A percentile compares a stretch with the other conserved stretches of the same genome.
Evolutionary conservation across 2,797 vertebrate genomes (phyloP).

Genomic region (Chaenodraco wilsoni): DNA sequence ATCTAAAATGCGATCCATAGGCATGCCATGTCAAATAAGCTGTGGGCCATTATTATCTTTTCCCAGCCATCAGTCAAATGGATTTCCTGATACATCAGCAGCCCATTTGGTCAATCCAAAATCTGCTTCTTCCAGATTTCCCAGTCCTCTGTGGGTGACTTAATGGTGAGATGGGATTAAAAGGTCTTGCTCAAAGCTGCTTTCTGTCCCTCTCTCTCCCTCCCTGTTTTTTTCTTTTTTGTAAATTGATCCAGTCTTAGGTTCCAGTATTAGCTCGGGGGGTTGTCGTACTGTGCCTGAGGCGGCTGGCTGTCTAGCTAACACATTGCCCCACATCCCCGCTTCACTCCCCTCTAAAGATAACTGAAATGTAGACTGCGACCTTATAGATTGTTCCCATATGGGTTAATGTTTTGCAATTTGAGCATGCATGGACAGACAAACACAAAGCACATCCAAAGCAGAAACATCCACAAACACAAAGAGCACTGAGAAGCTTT

Average conservation of each 20-base stretch:
- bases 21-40: conserved; percentile 68
- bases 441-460: conserved; percentile 37
- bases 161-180: conserved; percentile 69
- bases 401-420: conserved; percentile 70
- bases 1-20: conserved; percentile 62
- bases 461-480: conserved; percentile 34
- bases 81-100: conserved; percentile 69
- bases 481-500: conserved; percentile 31
- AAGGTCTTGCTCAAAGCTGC: conserved; percentile 67
- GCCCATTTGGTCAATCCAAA: conserved; percentile 65
- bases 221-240: conserved; percentile 56
- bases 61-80: conserved; percentile 68
- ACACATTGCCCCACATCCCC: conserved; percentile 73
- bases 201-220: conserved; percentile 63
- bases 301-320: conserved; percentile 83
- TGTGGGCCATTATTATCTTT: conserved; percentile 67
- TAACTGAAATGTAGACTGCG: conserved; percentile 59
- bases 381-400: conserved; percentile 66
- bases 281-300: conserved; percentile 68
- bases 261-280: conserved; percentile 74
- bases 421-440: conserved; percentile 54
- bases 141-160: conserved; percentile 61
- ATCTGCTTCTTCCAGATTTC: conserved; percentile 72
- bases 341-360: conserved; percentile 47
- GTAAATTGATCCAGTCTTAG: conserved; percentile 81